Evolutionary conservation across 2,113 vertebrate genomes (phyloP).

Genomic region (Pterocles gutturalis): DNA sequence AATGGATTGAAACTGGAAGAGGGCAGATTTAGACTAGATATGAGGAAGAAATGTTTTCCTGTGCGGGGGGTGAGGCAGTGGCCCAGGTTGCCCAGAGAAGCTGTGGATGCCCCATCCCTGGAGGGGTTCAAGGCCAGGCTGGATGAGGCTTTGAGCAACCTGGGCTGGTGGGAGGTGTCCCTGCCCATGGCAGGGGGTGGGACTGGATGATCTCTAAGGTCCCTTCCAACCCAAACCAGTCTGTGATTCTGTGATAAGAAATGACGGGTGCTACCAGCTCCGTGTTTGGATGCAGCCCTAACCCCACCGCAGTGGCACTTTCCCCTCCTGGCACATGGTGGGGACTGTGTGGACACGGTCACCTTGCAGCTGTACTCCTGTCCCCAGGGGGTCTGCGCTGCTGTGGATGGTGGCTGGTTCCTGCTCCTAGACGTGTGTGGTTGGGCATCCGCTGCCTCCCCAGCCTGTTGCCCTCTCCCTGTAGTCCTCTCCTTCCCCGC

Average conservation of each 20-base stretch:
- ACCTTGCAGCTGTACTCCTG: neutral
- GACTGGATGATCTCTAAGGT: too few species aligned
- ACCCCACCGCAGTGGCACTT: neutral
- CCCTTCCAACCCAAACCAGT: too few species aligned
- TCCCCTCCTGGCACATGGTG: neutral
- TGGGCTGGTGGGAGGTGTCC: too few species aligned
- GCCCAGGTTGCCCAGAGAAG: too few species aligned
- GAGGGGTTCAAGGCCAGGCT: too few species aligned
- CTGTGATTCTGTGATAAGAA: neutral
- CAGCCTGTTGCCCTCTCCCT: neutral
- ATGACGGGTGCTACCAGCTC: neutral
- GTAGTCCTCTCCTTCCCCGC: neutral
- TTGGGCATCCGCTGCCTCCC: neutral
- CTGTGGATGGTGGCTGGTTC: neutral
- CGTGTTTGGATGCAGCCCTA: rapidly evolving
- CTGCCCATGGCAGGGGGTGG: too few species aligned
- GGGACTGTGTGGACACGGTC: neutral
- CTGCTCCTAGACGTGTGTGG: neutral
- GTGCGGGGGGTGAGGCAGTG: too few species aligned
- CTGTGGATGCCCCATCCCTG: too few species aligned
- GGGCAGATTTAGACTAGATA: too few species aligned
- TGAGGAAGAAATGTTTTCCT: too few species aligned
- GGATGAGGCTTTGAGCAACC: too few species aligned
- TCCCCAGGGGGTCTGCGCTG: rapidly evolving
- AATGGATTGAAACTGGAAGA: too few species aligned